Base-by-base conservation (phyloP, 2,113 vertebrate species). In the Chloebia gouldiae region DNA sequence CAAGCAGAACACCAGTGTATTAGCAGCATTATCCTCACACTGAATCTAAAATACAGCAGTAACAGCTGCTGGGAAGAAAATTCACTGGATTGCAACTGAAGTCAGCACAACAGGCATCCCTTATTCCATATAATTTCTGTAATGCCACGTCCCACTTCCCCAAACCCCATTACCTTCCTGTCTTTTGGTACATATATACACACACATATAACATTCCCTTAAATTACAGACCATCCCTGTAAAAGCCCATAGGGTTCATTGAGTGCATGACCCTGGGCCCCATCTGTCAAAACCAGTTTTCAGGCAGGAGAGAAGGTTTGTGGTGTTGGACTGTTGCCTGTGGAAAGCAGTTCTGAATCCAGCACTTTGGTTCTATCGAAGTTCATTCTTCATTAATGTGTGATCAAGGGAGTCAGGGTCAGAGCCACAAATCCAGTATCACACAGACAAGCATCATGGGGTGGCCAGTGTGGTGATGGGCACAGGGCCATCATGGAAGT, bases 351-450 rank as follows among this genome's bases (percentile, higher is more conserved):
- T 31, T 25, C 25, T 35, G 24, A 42, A 50, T 49, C 24, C 20
- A 35, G 25, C 31, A 66, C 13, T 2, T 0, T 40, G 70, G 15
- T 49, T 56, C 42, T 24, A 66, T 42, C 51, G 5, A n/a, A 65
- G 15, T 49, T 35, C 30, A 21, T 54, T 64, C 68, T 63, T 54
- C 28, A n/a, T 66, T 49, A 25, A 35, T 21, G 4, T 35, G 31
- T 6, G 24, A 56, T 31, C 44, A 35, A 59, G 24, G 20, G 21
- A 59, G 7, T 25, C 0, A 0, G 25, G 16, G 13, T 76, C 16
- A 59, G 51, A 76, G 6, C 16, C 24, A 40, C 33, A 53, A 22
- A 18, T 31, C 25, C 28, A 47, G 24, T 14, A 13, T 2, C 2
- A 33, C 37, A 28, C 59, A 51, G 51, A n/a, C 2, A 28, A 15